phyloP scores from a whole-genome alignment of 2,888 invertebrate genomes.

The Hoplodrina blanda region DNA sequence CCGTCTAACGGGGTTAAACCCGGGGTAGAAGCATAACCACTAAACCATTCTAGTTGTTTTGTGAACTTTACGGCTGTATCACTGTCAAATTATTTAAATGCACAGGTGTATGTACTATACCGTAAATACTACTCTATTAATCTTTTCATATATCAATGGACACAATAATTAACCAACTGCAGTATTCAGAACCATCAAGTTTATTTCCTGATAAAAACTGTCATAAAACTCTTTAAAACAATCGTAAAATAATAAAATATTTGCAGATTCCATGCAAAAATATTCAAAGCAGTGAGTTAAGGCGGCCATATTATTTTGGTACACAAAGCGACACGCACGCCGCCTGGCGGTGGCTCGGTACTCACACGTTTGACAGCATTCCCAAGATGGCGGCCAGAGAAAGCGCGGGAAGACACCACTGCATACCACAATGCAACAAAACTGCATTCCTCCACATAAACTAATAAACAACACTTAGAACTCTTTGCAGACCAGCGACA shows the following conservation, averaged over 20 bases:
- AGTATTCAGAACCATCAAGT: constrained; percentile 2
- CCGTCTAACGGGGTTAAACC: not conserved
- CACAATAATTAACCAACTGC: constrained; percentile 15
- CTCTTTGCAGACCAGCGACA: constrained; percentile 35
- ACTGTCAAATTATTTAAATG: too few relatives aligned
- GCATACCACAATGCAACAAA: constrained; percentile 72
- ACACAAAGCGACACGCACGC: constrained; percentile 83
- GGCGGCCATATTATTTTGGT: constrained; percentile 81
- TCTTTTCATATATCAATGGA: not conserved
- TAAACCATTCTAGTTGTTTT: not conserved
- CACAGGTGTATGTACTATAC: too few relatives aligned
- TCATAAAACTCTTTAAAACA: constrained; percentile 40
- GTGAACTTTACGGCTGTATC: not conserved
- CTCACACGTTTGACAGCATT: constrained; percentile 79
- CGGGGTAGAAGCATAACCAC: not conserved
- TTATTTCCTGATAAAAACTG: constrained; percentile 23
- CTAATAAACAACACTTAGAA: constrained; percentile 45
- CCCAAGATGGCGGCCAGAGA: constrained; percentile 83
- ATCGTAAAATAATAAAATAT: constrained; percentile 60
- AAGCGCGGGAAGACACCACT: constrained; percentile 66
- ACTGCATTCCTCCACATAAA: constrained; percentile 71
- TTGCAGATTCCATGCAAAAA: constrained; percentile 82
- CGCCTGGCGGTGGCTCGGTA: constrained; percentile 81
- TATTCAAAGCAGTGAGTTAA: constrained; percentile 82
- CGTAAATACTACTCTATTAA: not conserved